Base-by-base conservation (phyloP, 1,140 invertebrate species). In the Heliconius nattereri region DNA sequence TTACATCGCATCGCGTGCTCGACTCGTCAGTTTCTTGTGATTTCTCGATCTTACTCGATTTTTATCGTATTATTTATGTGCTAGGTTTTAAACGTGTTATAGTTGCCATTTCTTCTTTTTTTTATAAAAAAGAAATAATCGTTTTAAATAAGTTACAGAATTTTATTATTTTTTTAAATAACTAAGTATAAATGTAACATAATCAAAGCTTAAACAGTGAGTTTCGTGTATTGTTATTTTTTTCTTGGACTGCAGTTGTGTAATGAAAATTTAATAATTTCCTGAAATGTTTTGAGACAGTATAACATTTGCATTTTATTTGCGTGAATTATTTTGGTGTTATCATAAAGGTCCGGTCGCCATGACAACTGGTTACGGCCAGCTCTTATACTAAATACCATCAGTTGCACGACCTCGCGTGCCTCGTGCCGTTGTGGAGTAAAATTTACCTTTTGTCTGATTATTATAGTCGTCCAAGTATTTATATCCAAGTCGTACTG, bases 401-500 rank as follows among this genome's bases (percentile, higher is more conserved):
- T 80, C 79, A 80, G 79, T 80, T 76, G 70, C 74, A 60, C 70
- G 49, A 80, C 75, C 79, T 80, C 75, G 79, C 79, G 79, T 80
- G 79, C 75, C 45, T 23, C 35, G 52, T 20, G 54, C 73, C 75
- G 75, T 79, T 79, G 60, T 76, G 60, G 19, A 76, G 37, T 70
- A n/a, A 76, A 57, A 57, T 57, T 57, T 57, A 23, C 54, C 20
- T 57, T 57, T 57, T 57, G n/a, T 9, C n/a, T 9, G n/a, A 6
- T n/a, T 54, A 54, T n/a, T 54, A 54, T 20, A 20, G 20, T 54
- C 19, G 32, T 35, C 32, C 32, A 35, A 3, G 6, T n/a, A 54
- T 8, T 8, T 54, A 57, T 57, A 57, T 23, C 20, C 54, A 57
- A 23, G n/a, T n/a, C 52, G 11, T 57, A 23, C n/a, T 23, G 54